Evolutionary conservation across 2,797 vertebrate genomes (phyloP).

Genomic region (Agapornis canus): DNA sequence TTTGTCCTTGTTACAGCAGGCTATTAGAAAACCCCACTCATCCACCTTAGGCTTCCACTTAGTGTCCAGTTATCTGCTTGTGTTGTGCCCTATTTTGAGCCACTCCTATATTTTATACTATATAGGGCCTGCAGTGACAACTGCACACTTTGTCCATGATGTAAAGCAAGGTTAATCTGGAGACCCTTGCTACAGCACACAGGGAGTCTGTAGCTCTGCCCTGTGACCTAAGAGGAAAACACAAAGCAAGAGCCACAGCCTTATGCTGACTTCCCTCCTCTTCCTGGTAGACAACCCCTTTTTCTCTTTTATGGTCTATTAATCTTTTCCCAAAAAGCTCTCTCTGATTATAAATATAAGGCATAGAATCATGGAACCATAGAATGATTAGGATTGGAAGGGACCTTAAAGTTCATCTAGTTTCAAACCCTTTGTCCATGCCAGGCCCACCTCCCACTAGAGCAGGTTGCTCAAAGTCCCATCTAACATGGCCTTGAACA

Average conservation of each 20-base stretch:
- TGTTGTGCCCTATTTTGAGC: background rate
- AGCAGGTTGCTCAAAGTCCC: background rate
- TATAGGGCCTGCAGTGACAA: rapidly evolving
- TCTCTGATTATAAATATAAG: background rate
- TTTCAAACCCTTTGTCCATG: background rate
- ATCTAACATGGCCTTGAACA: background rate
- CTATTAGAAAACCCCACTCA: background rate
- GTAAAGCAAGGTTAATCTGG: rapidly evolving
- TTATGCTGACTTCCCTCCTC: background rate
- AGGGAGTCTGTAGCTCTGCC: background rate
- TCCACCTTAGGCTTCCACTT: background rate
- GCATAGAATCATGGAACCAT: background rate
- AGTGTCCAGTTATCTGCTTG: background rate
- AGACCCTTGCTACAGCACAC: rapidly evolving
- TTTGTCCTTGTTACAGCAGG: background rate
- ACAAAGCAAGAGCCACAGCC: background rate
- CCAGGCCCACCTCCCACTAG: background rate
- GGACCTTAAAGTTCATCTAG: background rate
- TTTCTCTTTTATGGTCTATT: background rate
- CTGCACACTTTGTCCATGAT: background rate
- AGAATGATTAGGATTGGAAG: background rate
- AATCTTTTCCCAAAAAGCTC: background rate
- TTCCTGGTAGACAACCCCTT: background rate
- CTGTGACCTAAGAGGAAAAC: rapidly evolving
- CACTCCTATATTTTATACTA: background rate